Percentiles rank a stretch among this genome's conserved stretches.
Evolutionary conservation across 1,140 invertebrate genomes (phyloP).

Genomic region (Ectropis grisescens): DNA sequence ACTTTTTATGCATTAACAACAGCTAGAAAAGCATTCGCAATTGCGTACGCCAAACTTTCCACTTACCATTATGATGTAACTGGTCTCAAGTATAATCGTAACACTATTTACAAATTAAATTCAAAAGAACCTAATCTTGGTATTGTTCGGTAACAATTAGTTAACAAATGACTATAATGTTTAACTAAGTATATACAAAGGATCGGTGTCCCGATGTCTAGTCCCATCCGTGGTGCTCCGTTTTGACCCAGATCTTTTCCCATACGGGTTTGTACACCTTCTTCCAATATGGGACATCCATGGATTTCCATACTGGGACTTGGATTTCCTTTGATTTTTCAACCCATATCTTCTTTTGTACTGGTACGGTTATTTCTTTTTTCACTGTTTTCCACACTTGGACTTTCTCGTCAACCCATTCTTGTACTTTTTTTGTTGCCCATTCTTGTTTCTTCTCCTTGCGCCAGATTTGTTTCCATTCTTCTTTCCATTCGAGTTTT

Average conservation of each 20-base stretch:
- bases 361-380: constrained; percentile 83
- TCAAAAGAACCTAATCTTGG: no score
- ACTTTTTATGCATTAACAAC: constrained; percentile 4
- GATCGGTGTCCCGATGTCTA: constrained; percentile 47
- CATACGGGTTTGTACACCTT: constrained; percentile 83
- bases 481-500: constrained; percentile 82
- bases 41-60: constrained; percentile 29
- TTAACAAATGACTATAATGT: constrained; percentile 40
- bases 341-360: constrained; percentile 83
- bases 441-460: constrained; percentile 82
- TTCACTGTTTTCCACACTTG: constrained; percentile 83
- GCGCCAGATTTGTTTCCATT: constrained; percentile 82
- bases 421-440: constrained; percentile 80
- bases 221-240: constrained; percentile 73
- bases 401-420: constrained; percentile 82
- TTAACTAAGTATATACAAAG: constrained; percentile 41
- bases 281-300: constrained; percentile 80
- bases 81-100: constrained; percentile 1
- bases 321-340: constrained; percentile 81
- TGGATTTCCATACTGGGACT: constrained; percentile 76
- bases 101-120: constrained; percentile 38
- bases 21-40: constrained; percentile 24
- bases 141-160: constrained; percentile 36
- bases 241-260: constrained; percentile 80
- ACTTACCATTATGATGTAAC: constrained; percentile 24